Base-by-base conservation (phyloP, 2,113 vertebrate genomes). In the Mus spicilegus region DNA sequence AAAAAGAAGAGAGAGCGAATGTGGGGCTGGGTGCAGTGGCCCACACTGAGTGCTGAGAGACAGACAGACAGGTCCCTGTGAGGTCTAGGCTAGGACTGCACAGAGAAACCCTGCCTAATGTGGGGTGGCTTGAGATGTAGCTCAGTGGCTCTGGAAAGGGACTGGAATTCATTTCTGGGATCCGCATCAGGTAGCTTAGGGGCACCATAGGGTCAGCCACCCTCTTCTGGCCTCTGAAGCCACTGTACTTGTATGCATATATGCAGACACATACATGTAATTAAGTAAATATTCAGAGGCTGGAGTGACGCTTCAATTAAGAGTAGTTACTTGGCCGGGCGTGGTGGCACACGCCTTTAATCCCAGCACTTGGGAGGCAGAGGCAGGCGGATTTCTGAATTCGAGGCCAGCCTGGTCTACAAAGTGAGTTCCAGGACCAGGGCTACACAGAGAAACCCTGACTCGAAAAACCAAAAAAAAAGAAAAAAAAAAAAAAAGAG, bases 11-110 rank as follows among this genome's bases (percentile, higher is more conserved):
- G 3, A 42, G 42, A 42, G 42, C 42, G 42, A 42, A 42, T 42
- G 42, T 42, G 42, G 42, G 42, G 42, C 42, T 42, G 42, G 42
- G 42, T 42, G 42, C 42, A n/a, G 16, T 73, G n/a, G 17, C 17
- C 0, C n/a, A 42, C 4, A 22, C 72, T 10, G n/a, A 72, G n/a
- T 4, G 3, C n/a, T 42, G 20, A 0, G n/a, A 75, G 72, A 22
- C n/a, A 42, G n/a, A 20, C n/a, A 73, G 16, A 19, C 36, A 4
- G 36, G 4, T 73, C 7, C 17, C 70, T 73, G 72, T 39, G 72
- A 42, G 4, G 39, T 4, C 72, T 22, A 73, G 72, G n/a, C 8
- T 20, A 24, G 72, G 72, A 4, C 72, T 11, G 36, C 36, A n/a
- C 8, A 73, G 70, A 72, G 72, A 75, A 42, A 11, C 72, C n/a